A percentile compares a stretch with the other conserved stretches of the same genome.
Conservation (phyloP, 2,888 invertebrate species). For the Mayetiola destructor region DNA sequence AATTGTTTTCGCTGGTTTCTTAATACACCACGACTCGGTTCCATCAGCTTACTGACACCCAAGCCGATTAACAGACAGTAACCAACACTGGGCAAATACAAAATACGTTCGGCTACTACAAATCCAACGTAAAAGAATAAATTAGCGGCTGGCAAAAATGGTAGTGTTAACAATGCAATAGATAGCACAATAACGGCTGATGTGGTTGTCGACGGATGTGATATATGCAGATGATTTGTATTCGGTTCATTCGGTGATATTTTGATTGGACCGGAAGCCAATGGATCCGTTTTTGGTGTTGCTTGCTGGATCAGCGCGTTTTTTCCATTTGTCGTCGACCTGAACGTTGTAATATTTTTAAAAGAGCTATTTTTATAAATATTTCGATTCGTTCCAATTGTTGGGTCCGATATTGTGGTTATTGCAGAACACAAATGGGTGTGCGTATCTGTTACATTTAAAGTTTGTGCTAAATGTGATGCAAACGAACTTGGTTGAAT, state of each 20-base stretch:
- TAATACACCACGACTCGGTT: slow-evolving; percentile 29
- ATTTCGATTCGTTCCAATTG: background rate
- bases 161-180: slow-evolving; percentile 67
- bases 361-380: slow-evolving; percentile 3
- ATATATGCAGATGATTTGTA: slow-evolving; percentile 12
- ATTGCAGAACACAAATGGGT: background rate
- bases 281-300: background rate
- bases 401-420: background rate
- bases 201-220: slow-evolving; percentile 20
- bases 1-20: slow-evolving; percentile 25
- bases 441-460: too few species aligned
- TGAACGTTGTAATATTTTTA: background rate
- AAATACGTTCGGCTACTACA: slow-evolving; percentile 89
- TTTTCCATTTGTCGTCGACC: background rate
- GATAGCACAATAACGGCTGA: slow-evolving; percentile 40
- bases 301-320: background rate
- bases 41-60: slow-evolving; percentile 42
- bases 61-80: slow-evolving; percentile 78
- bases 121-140: slow-evolving; percentile 96
- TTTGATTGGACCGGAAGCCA: background rate
- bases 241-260: background rate
- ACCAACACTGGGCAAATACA: slow-evolving; percentile 93
- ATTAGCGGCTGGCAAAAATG: slow-evolving; percentile 92
- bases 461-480: background rate
- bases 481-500: background rate